phyloP scores from a whole-genome alignment of 2,113 vertebrate genomes.

The Nicator chloris region DNA sequence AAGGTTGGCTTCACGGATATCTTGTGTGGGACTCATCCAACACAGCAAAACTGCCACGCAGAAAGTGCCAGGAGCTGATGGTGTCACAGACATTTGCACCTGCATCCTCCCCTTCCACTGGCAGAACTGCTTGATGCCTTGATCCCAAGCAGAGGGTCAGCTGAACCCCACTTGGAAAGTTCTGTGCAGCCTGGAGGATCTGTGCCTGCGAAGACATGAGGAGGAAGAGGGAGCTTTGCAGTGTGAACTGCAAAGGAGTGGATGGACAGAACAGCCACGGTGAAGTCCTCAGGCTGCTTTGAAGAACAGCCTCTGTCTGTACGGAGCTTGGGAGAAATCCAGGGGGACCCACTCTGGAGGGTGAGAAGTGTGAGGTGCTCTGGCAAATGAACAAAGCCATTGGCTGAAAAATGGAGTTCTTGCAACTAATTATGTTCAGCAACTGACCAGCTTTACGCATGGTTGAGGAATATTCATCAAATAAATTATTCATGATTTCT shows the following conservation, averaged over 20 bases:
- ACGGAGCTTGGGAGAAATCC: not conserved
- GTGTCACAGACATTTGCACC: fast-evolving
- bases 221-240: not conserved
- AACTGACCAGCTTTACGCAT: conserved; percentile 31
- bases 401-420: not conserved
- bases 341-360: fast-evolving
- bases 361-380: not conserved
- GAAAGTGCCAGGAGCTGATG: not conserved
- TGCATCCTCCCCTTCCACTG: not conserved
- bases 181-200: not conserved
- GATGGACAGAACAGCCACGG: not conserved
- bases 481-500: conserved; percentile 56
- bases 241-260: fast-evolving
- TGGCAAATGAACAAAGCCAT: not conserved
- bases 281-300: not conserved
- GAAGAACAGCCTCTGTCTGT: not conserved
- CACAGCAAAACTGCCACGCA: fast-evolving
- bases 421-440: conserved; percentile 31
- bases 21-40: not conserved
- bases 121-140: not conserved
- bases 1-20: not conserved
- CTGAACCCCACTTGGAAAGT: not conserved
- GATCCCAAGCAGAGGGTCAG: not conserved
- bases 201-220: fast-evolving
- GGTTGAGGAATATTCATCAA: not conserved